Percentiles rank a stretch among this genome's conserved stretches.
Evolutionary conservation across 37 sponge, comb jelly and placozoan genomes (phyloP).

Genomic region (Cliona cf. orientalis): DNA sequence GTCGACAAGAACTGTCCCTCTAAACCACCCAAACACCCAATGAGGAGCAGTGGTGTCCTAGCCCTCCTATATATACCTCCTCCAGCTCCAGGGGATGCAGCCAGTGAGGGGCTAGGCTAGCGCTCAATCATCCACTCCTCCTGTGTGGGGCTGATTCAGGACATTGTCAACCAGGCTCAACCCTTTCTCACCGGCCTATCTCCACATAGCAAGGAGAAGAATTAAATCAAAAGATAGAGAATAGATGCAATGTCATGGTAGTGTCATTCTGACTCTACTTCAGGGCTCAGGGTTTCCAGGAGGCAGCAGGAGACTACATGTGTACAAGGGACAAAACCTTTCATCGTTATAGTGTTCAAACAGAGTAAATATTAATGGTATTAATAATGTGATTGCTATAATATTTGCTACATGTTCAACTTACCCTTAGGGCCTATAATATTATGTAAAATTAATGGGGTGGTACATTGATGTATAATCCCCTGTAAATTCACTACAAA

Average conservation of each 20-base stretch:
- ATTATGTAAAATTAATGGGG: no score
- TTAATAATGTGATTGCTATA: no score
- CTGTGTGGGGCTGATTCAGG: slow-evolving; percentile 52
- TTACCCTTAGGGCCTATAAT: no score
- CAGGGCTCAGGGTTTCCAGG: not conserved
- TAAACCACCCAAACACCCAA: not conserved
- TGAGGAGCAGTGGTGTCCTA: slow-evolving; percentile 8
- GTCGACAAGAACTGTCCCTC: no score
- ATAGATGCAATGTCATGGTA: not conserved
- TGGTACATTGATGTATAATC: no score
- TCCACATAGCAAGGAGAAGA: slow-evolving; percentile 8
- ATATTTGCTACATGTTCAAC: no score
- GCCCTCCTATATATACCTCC: slow-evolving; percentile 14
- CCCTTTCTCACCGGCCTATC: not conserved
- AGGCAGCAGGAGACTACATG: not conserved
- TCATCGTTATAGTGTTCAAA: no score
- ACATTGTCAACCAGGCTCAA: slow-evolving; percentile 32
- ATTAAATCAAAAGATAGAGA: slow-evolving; percentile 10
- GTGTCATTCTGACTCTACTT: not conserved
- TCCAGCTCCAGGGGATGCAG: no score
- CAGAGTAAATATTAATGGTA: no score
- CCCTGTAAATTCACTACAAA: no score
- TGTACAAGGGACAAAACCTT: no score
- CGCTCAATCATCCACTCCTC: slow-evolving; percentile 23
- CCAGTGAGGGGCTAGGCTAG: slow-evolving; percentile 20